Percentiles rank a stretch among this genome's conserved stretches.
Evolutionary conservation across 1,140 invertebrate genomes (phyloP).

Genomic region (Triops cancriformis): DNA sequence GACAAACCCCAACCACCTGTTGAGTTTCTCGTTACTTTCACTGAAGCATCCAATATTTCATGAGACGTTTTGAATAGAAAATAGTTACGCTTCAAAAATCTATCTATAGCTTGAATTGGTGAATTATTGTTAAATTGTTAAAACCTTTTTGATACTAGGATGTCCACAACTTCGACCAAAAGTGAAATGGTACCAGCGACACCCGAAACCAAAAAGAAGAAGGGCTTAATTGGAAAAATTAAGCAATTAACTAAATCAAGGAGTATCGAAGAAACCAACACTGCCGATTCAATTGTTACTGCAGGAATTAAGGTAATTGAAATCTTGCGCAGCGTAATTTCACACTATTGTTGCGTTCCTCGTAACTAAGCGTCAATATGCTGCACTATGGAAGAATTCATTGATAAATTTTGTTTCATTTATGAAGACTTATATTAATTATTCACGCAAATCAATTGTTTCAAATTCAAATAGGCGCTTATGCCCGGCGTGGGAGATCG

Average conservation of each 20-base stretch:
- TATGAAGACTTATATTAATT: conserved; percentile 30
- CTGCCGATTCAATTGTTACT: conserved; percentile 34
- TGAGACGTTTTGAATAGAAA: too few relatives aligned
- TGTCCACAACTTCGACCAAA: conserved; percentile 72
- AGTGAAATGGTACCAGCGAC: conserved; percentile 60
- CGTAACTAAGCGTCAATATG: too few relatives aligned
- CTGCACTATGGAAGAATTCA: too few relatives aligned
- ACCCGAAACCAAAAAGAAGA: conserved; percentile 67
- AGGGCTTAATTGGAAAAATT: conserved; percentile 70
- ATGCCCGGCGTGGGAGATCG: conserved; percentile 47
- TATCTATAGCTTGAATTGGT: too few relatives aligned
- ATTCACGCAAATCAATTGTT: conserved; percentile 28
- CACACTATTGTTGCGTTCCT: too few relatives aligned
- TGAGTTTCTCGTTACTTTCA: too few relatives aligned
- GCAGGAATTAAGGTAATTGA: conserved; percentile 35
- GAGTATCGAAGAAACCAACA: conserved; percentile 53
- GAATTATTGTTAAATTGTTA: too few relatives aligned
- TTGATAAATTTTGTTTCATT: too few relatives aligned
- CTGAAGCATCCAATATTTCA: too few relatives aligned
- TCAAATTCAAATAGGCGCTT: conserved; percentile 29
- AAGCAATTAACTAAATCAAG: conserved; percentile 75
- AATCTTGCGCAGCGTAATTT: too few relatives aligned
- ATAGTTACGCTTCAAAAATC: too few relatives aligned
- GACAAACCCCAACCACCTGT: background rate
- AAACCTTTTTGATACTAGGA: conserved; percentile 38